A percentile compares a stretch with the other conserved stretches of the same genome.
Evolutionary conservation across 2,888 invertebrate species (phyloP).

Genomic region (Junonia oenone): DNA sequence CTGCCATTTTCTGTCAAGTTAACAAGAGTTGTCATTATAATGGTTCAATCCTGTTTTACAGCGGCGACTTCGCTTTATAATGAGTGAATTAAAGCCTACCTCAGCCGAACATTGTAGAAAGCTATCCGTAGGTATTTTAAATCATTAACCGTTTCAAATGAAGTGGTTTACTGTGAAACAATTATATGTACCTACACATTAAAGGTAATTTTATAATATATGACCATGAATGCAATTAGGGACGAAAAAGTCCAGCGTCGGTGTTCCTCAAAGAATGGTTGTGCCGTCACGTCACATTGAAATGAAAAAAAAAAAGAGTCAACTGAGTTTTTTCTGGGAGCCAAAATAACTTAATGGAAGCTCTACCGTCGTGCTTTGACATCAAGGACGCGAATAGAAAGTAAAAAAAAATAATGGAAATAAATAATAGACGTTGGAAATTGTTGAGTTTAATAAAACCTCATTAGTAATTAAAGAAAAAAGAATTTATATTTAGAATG

Average conservation of each 20-base stretch:
- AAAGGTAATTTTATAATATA: background rate
- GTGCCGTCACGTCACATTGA: slow-evolving; percentile 43
- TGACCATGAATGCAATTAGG: slow-evolving; percentile 1
- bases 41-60: no score
- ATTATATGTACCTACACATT: background rate
- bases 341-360: slow-evolving; percentile 31
- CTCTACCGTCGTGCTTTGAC: slow-evolving; percentile 33
- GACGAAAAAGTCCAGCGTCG: slow-evolving; percentile 24
- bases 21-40: no score
- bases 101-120: background rate
- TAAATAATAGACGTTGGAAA: background rate
- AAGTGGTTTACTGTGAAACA: background rate
- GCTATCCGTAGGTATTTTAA: background rate
- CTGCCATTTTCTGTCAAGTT: no score
- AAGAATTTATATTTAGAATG: no score
- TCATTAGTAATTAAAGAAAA: no score
- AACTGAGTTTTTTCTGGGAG: slow-evolving; percentile 29
- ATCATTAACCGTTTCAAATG: background rate
- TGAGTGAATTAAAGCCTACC: background rate
- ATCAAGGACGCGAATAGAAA: slow-evolving; percentile 5
- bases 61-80: background rate
- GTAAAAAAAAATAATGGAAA: slow-evolving; percentile 1
- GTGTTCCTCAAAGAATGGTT: slow-evolving; percentile 38
- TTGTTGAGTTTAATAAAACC: no score
- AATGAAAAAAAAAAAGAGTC: slow-evolving; percentile 38